A percentile compares a stretch with the other conserved stretches of the same genome.
phyloP scores from a whole-genome alignment of 2,888 invertebrate genomes.

The Megastigmus dorsalis region DNA sequence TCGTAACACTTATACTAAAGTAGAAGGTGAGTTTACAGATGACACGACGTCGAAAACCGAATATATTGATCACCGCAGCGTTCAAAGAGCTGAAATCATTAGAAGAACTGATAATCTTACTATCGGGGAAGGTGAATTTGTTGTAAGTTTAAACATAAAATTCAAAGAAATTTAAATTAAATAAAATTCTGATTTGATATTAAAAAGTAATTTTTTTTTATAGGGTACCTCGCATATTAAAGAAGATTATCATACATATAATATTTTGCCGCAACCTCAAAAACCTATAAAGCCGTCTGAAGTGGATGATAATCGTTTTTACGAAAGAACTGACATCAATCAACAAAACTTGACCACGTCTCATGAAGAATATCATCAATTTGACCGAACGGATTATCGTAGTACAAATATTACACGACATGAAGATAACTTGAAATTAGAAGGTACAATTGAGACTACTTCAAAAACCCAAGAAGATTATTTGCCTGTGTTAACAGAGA shows the following conservation, averaged over 20 bases:
- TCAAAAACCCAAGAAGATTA: conserved; percentile 73
- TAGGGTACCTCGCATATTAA: conserved; percentile 71
- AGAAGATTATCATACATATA: conserved; percentile 70
- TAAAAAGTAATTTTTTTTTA: conserved; percentile 32
- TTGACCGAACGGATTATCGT: conserved; percentile 77
- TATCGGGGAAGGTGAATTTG: conserved; percentile 74
- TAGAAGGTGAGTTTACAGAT: conserved; percentile 69
- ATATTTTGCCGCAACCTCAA: conserved; percentile 73
- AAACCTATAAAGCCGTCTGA: conserved; percentile 84
- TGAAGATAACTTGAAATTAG: conserved; percentile 71
- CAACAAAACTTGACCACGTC: conserved; percentile 84
- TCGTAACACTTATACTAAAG: conserved; percentile 70
- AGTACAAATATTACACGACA: conserved; percentile 63
- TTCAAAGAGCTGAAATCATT: conserved; percentile 79
- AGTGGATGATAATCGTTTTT: conserved; percentile 74
- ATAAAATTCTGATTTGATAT: neutral
- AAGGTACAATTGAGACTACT: conserved; percentile 75
- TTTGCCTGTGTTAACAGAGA: conserved; percentile 70
- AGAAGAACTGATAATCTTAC: conserved; percentile 73
- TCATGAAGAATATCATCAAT: conserved; percentile 81
- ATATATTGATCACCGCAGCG: conserved; percentile 69
- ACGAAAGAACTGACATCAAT: conserved; percentile 70
- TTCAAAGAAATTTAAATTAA: too few relatives aligned
- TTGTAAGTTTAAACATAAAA: too few relatives aligned
- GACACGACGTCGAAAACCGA: conserved; percentile 76